These are phyloP conservation scores for Thamnophis sirtalis DNA, from an alignment of 2,113 vertebrate genomes.

Conservation along the genomic window DNA sequence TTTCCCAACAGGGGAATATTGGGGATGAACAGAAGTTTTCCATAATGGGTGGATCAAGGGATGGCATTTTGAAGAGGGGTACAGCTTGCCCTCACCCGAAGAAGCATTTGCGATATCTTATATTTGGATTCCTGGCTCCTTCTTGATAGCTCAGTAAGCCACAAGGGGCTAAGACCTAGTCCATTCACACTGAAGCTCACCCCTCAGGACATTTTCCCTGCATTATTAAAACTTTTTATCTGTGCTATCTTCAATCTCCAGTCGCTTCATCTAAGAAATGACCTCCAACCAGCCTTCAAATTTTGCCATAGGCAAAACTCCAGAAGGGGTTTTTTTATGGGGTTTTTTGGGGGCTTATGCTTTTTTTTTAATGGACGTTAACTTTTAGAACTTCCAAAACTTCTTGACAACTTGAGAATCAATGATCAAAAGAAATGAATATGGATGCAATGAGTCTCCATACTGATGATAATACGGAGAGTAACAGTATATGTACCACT, in stretches of 20 bases:
- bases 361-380: not conserved
- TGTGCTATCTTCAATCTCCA: not conserved
- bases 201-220: not conserved
- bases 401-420: not conserved
- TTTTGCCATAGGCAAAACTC: constrained; percentile 7
- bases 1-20: not conserved
- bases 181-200: not conserved
- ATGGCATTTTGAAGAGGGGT: not conserved
- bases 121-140: not conserved
- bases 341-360: not conserved
- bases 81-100: not conserved
- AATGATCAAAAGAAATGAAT: constrained; percentile 14
- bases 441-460: not conserved
- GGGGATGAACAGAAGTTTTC: not conserved
- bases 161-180: not conserved
- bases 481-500: not conserved
- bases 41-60: not conserved
- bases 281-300: constrained; percentile 3
- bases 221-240: not conserved
- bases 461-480: not conserved
- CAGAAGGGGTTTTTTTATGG: not conserved
- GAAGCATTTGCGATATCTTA: not conserved
- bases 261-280: not conserved
- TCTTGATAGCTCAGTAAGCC: not conserved
- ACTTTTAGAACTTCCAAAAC: not conserved